phyloP scores from a whole-genome alignment of 1,140 invertebrate species.

The Meloidogyne chitwoodi region DNA sequence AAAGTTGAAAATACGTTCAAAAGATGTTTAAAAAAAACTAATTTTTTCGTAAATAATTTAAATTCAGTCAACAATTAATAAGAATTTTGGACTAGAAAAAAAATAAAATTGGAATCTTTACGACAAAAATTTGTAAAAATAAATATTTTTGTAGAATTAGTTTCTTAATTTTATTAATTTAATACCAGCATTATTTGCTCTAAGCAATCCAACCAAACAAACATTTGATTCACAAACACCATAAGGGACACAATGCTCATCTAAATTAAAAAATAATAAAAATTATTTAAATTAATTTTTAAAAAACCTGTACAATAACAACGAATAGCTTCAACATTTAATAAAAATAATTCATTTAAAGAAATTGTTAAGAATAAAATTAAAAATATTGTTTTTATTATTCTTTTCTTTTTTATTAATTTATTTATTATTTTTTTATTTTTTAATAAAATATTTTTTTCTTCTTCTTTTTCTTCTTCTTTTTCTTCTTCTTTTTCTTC shows the following conservation, averaged over 20 bases:
- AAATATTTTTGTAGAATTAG: too few species aligned
- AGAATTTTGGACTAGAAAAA: too few species aligned
- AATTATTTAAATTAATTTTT: not conserved
- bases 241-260: conserved; percentile 33
- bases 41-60: too few species aligned
- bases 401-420: not conserved
- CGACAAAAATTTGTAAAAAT: too few species aligned
- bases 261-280: not conserved
- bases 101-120: too few species aligned
- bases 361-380: conserved; percentile 10
- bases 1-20: too few species aligned
- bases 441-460: not conserved
- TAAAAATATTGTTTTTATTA: conserved; percentile 1
- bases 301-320: conserved; percentile 29
- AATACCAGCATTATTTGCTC: conserved; percentile 20
- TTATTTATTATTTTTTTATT: not conserved
- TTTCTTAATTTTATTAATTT: not conserved
- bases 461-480: conserved; percentile 1
- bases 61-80: too few species aligned
- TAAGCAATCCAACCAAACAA: conserved; percentile 27
- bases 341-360: not conserved
- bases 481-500: not conserved
- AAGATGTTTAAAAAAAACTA: too few species aligned
- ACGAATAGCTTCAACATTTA: conserved; percentile 18
- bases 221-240: conserved; percentile 30